A percentile compares a stretch with the other conserved stretches of the same genome.
These are phyloP conservation scores for Pollimyrus isidori DNA, from an alignment of 2,113 vertebrate species.

Conservation along the genomic window DNA sequence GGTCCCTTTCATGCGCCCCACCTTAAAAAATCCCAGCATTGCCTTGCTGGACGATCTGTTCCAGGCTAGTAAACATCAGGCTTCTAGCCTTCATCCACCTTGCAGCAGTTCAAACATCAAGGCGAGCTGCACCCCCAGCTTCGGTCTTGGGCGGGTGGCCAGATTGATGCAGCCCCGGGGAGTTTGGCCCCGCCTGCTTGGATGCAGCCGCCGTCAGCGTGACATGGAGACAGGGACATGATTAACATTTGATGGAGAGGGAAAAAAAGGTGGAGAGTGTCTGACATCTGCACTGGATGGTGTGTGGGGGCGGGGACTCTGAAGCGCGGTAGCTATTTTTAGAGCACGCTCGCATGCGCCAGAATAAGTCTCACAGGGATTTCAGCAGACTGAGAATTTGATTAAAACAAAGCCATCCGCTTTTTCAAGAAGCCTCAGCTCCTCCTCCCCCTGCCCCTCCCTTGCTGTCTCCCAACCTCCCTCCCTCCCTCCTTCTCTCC, in stretches of 20 bases:
- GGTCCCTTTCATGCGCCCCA: not conserved
- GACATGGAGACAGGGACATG: not conserved
- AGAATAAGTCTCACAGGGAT: slow-evolving; percentile 35
- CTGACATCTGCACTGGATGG: slow-evolving; percentile 10
- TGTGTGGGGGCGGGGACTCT: not conserved
- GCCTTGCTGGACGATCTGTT: not conserved
- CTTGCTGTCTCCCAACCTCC: not conserved
- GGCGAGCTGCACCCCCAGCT: not conserved
- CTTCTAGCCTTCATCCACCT: not conserved
- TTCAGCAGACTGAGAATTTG: slow-evolving; percentile 31
- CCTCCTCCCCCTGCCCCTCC: not conserved
- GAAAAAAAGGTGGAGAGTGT: slow-evolving; percentile 9
- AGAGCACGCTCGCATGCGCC: slow-evolving; percentile 24
- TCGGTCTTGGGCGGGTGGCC: not conserved
- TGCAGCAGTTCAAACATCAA: not conserved
- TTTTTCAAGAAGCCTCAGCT: slow-evolving; percentile 26
- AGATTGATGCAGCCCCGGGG: not conserved
- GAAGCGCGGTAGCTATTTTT: slow-evolving; percentile 30
- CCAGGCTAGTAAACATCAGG: not conserved
- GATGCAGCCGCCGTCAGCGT: not conserved
- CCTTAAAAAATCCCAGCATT: not conserved
- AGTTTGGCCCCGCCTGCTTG: not conserved
- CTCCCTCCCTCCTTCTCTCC: not conserved
- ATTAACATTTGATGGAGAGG: slow-evolving; percentile 29
- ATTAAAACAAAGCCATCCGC: slow-evolving; percentile 44